Base-by-base conservation (phyloP, 2,888 invertebrate species). In the Arenicola marina region DNA sequence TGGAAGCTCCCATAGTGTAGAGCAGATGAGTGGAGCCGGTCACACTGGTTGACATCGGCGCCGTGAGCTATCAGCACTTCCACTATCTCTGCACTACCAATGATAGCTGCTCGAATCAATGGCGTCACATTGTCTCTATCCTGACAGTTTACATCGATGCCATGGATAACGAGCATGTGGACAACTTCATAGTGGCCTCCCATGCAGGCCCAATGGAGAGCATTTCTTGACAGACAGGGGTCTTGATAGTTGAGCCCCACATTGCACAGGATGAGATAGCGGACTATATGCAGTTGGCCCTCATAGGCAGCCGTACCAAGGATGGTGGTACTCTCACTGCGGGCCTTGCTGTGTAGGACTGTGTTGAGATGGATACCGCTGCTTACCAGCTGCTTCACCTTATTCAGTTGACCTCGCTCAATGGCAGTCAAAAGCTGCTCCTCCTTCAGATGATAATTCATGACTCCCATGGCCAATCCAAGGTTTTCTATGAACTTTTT, bases 171-270 rank as follows among this genome's bases (percentile, higher is more conserved):
- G 21, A 67, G 65, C 18, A 65, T 60, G 32, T 66, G 51, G 4
- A 63, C 71, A 29, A 67, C 63, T 1, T 61, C 66, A 0, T 59
- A 26, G 15, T 64, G 63, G 1, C 57, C 59, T 4, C 72, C 73
- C 48, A 73, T 68, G 51, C 75, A 71, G 0, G 75, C 73, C 75
- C 75, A 75, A 58, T 76, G 76, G 0, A 76, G 67, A 0, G 76
- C 72, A 32, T 54, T 75, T 11, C 75, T 63, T 4, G 68, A 64
- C 29, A 70, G 59, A 31, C 66, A 67, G 0, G 75, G 73, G 43
- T 75, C 74, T 28, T 62, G 61, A 34, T 69, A 68, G 45, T 74
- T 75, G 18, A 74, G 58, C 4, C 21, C 15, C 4, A 43, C 48
- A 21, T 66, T 62, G 26, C 29, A 31, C 29, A 68, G 61, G 2